These are phyloP conservation scores for Herminia tarsipennalis DNA, from an alignment of 2,888 invertebrate genomes.

Conservation along the genomic window DNA sequence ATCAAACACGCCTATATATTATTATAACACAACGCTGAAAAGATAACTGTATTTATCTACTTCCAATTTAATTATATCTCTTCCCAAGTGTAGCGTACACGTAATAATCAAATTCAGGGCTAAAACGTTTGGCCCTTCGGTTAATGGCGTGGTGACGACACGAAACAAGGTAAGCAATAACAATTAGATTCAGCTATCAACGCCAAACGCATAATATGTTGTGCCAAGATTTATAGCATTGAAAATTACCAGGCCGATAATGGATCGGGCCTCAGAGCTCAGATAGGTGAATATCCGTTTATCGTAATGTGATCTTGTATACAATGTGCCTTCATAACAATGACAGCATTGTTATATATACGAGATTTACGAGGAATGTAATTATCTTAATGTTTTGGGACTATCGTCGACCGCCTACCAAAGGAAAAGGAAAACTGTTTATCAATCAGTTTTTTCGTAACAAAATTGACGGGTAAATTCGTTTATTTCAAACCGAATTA, in stretches of 20 bases:
- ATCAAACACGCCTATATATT: conserved; percentile 1
- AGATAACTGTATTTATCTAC: neutral
- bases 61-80: conserved; percentile 36
- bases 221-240: conserved; percentile 40
- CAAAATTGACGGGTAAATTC: no score
- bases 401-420: no score
- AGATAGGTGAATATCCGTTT: conserved; percentile 7
- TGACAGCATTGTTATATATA: neutral
- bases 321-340: neutral
- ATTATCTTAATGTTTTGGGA: no score
- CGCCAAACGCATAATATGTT: conserved; percentile 32
- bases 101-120: conserved; percentile 30
- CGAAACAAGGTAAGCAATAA: conserved; percentile 35
- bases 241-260: conserved; percentile 43
- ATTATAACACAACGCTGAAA: neutral
- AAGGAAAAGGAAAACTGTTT: no score
- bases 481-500: no score
- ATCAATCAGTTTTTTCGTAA: no score
- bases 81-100: conserved; percentile 29
- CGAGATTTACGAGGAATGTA: neutral
- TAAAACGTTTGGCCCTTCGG: conserved; percentile 28
- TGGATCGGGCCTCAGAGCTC: conserved; percentile 13
- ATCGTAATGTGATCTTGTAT: conserved; percentile 5
- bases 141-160: conserved; percentile 29
- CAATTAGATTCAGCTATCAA: conserved; percentile 44